These are phyloP conservation scores for Ceyx margarethae DNA, from an alignment of 2,113 vertebrate genomes.

Conservation along the genomic window DNA sequence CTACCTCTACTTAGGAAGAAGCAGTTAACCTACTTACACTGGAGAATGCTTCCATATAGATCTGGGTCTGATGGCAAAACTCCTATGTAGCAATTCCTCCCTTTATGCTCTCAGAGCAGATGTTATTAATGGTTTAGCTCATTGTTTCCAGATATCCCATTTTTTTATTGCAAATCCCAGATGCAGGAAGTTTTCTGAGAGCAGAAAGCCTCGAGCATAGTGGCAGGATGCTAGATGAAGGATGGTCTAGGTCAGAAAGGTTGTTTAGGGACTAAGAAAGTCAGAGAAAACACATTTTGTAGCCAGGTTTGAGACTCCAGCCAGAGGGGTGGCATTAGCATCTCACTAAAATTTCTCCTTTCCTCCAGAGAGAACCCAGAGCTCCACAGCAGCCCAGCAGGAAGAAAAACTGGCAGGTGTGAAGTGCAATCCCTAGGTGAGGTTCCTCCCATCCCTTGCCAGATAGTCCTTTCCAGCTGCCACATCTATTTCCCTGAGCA, in stretches of 20 bases:
- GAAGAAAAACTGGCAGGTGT: constrained; percentile 5
- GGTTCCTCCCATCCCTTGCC: neutral
- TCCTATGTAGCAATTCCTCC: neutral
- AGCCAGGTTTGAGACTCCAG: neutral
- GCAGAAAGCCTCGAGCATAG: neutral
- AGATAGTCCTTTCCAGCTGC: neutral
- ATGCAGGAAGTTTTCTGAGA: neutral
- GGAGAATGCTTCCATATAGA: neutral
- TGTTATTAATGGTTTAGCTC: neutral
- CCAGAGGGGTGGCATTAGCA: neutral
- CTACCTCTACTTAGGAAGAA: neutral
- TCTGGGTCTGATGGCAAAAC: neutral
- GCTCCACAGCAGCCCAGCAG: neutral
- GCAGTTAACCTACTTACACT: neutral
- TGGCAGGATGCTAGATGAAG: neutral
- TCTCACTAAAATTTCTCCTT: neutral
- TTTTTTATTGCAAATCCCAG: neutral
- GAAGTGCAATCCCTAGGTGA: neutral
- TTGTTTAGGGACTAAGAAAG: neutral
- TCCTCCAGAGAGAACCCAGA: neutral
- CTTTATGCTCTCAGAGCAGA: neutral
- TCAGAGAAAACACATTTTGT: neutral
- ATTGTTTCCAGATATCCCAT: neutral
- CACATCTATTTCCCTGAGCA: neutral
- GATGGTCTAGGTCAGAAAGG: neutral